Evolutionary conservation across 2,888 invertebrate species (phyloP), one percentile per base, ranked within the genome.

Genomic region (Cerastis leucographa): DNA sequence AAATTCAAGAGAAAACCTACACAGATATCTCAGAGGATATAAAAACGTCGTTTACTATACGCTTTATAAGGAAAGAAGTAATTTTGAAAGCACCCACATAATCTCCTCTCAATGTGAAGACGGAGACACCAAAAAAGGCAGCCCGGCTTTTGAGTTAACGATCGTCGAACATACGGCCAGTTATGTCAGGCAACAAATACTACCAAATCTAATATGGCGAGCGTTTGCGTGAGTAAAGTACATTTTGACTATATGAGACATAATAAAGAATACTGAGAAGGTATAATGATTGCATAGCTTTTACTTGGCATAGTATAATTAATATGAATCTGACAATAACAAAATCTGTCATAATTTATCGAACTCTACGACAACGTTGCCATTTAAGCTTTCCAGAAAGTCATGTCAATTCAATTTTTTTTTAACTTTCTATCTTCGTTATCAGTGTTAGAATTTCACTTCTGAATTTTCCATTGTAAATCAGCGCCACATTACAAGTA

Each of bases 21-120:
- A 22, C 5, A 42, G n/a, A 12, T 29, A 49, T 59, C 51, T 46
- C n/a, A 25, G 6, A 14, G 51, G 29, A 51, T 64, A 76, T 83
- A 40, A 80, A 79, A 79, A 59, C n/a, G n/a, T 68, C 74, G 14
- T 80, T 79, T 56, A 74, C 46, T 56, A n/a, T 61, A 65, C 40
- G 40, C 72, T 83, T 76, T 83, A 74, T 80, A 72, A 54, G 35
- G 40, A 46, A 72, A 61, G 61, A 84, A 83, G 74, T 80, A 85
- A 85, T 83, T 83, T 76, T 67, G 75, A 46, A 44, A 76, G 80
- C 65, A 67, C 76, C 72, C 74, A 74, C 80, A 70, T 83, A 83
- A 85, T 86, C 86, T 70, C 35, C 83, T 67, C 80, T 85, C 80
- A 62, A 56, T 71, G 77, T 71, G 66, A 66, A 61, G 71, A 76